Base-by-base conservation (phyloP, 2,888 invertebrate species). In the Emmelina monodactyla region DNA sequence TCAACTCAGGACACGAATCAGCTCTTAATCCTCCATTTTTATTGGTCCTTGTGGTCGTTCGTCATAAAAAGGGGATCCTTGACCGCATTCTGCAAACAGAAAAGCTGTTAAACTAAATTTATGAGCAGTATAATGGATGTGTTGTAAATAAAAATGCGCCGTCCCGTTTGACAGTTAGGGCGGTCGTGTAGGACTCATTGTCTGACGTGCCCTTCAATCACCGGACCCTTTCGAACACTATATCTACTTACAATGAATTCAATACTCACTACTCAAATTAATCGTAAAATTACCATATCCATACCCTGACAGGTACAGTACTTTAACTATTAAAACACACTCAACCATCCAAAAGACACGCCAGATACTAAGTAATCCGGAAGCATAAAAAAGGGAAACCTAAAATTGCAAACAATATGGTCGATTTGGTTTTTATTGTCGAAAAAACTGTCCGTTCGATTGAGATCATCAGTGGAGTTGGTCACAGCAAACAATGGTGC, bases 371-470 rank as follows among this genome's bases (percentile, higher is more conserved):
- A 19, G n/a, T n/a, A 25, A 65, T 61, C 61, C 71, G 67, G 70
- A 71, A 63, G 56, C 46, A 47, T 37, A 67, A 73, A 72, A 71
- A 70, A 46, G 37, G 39, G 57, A 65, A 66, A 58, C 68, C 72
- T 55, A 70, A 70, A 66, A 66, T 63, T 65, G 62, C 68, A 64
- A 66, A 62, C 63, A 72, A 66, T 64, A 55, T 62, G 55, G 52
- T 49, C 44, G 46, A 41, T 37, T 57, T 64, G 67, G 67, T 62
- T 54, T 44, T 41, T 42, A 39, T 51, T 39, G 28, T 38, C 44
- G 48, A 58, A 49, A 69, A 70, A 72, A 57, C 41, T 43, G 48
- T 55, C 50, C 56, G 56, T 66, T 67, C 62, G 52, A 69, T 70
- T 59, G 61, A 57, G 60, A 65, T 62, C 58, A 63, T 66, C 57